Base-by-base conservation (phyloP, 2,113 vertebrate species). In the Ciconia boyciana region DNA sequence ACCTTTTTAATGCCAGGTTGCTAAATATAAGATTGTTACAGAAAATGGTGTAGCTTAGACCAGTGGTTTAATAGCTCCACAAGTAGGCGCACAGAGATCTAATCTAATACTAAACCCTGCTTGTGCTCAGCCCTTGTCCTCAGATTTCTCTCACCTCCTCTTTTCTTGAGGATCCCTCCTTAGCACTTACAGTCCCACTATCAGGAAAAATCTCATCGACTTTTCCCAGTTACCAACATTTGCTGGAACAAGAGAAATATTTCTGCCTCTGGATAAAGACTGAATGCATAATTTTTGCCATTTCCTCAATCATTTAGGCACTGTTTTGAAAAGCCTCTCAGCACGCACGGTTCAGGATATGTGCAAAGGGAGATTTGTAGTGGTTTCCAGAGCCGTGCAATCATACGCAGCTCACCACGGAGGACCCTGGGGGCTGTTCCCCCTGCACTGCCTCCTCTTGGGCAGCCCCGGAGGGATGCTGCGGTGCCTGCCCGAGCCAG, bases 361-460 rank as follows among this genome's bases (percentile, higher is more conserved):
- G 52, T 7, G 21, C 46, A 72, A 49, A 66, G 28, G 29, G n/a
- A 44, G 39, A 16, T 7, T 13, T 11, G 16, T 12, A 16, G 8
- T 2, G 21, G 21, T 76, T 54, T 41, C 78, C 31, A 65, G 78
- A 85, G 54, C 78, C 16, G 2, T 32, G 60, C 55, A 13, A 7
- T 10, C 26, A 16, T 2, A 6, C 4, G 15, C n/a, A 64, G 60
- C 32, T 79, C 39, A 14, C 39, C 43, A 21, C 0, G 0, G 34
- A 36, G 8, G 28, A 34, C 36, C 16, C 28, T 28, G 31, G 8
- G 25, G 15, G 32, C 21, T 44, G 43, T 41, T 75, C 7, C 12
- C 16, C 49, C 17, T 4, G 16, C 29, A 10, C 48, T 48, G n/a
- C 74, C 51, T 20, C 51, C 34, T 41, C 28, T 13, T 22, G 49